Percentiles rank a stretch among this genome's conserved stretches.
Conservation (phyloP, 2,888 invertebrate genomes). For the Nineta flava region DNA sequence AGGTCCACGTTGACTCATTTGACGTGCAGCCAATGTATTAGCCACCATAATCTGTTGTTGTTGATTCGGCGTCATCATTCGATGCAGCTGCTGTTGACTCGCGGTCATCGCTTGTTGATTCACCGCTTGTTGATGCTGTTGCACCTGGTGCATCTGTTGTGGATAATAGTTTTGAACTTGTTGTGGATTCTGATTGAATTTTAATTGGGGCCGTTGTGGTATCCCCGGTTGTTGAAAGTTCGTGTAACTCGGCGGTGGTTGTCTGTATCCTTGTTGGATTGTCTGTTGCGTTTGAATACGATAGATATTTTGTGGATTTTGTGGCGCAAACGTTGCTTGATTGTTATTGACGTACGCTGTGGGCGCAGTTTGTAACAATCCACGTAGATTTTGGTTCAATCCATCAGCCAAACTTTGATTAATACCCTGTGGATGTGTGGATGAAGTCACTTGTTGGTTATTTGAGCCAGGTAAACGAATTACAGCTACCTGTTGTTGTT, state of each 20-base stretch:
- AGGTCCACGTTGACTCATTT: constrained; percentile 10
- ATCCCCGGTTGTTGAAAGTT: constrained; percentile 2
- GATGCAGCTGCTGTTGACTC: constrained; percentile 3
- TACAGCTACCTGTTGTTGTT: constrained; percentile 19
- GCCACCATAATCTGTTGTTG: constrained; percentile 8
- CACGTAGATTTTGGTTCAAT: constrained; percentile 17
- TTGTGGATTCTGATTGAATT: constrained; percentile 6
- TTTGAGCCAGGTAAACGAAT: neutral
- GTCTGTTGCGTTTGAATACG: constrained; percentile 25
- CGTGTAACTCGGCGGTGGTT: constrained; percentile 8
- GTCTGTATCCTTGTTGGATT: constrained; percentile 21
- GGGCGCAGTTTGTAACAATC: constrained; percentile 24
- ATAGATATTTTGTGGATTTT: constrained; percentile 8
- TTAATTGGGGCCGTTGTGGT: neutral
- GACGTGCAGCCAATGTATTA: constrained; percentile 11
- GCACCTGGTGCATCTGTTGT: constrained; percentile 9
- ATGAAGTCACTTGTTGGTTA: constrained; percentile 32
- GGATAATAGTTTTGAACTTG: constrained; percentile 12
- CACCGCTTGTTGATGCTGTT: neutral
- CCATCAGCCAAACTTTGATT: constrained; percentile 23
- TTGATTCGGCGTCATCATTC: neutral
- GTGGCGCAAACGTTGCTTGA: constrained; percentile 23
- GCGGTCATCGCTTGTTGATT: neutral
- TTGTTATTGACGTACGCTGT: constrained; percentile 19
- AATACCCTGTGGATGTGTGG: constrained; percentile 41